Evolutionary conservation across 2,888 invertebrate species (phyloP), one percentile per base, ranked within the genome.

Genomic region (Pimpla rufipes): DNA sequence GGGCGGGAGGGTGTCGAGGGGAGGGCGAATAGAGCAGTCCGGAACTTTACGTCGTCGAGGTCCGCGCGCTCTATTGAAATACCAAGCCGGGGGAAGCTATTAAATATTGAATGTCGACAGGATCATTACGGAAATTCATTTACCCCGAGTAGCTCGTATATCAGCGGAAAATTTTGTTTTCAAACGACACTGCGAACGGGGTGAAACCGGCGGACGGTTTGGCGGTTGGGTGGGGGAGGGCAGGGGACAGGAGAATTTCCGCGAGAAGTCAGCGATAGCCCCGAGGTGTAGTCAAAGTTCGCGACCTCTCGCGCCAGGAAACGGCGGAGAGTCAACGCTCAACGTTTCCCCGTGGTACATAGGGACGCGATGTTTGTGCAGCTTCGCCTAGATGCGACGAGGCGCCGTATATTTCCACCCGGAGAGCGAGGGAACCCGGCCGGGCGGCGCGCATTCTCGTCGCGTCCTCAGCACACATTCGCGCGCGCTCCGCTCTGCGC

Each of bases 291-390:
- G 78, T 74, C 79, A 77, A 79, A 83, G 79, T 83, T 80, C 47
- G n/a, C 57, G 80, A 83, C 77, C 80, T 78, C 79, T 67, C 71
- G 67, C 67, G 67, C 73, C 77, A 62, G 74, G 83, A 57, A 80
- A 80, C 68, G 62, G 67, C 80, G 83, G 29, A 29, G 29, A 29
- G 29, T 29, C 29, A 5, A 5, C 29, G 29, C 29, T 83, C 79
- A 76, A 76, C 47, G 75, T 68, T 67, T 45, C 47, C 59, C 4
- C 18, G 75, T 64, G 75, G 74, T 75, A 70, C 75, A 77, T 67
- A 64, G 68, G 62, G 77, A 74, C 62, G 57, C 57, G 55, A 76
- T 80, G 70, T 74, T 83, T 57, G 64, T 74, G 59, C 40, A 74
- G 37, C 62, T 47, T 50, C 47, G 62, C 11, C 47, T 29, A 29